Evolutionary conservation across 2,113 vertebrate genomes (phyloP).

Genomic region (Centropristis striata): DNA sequence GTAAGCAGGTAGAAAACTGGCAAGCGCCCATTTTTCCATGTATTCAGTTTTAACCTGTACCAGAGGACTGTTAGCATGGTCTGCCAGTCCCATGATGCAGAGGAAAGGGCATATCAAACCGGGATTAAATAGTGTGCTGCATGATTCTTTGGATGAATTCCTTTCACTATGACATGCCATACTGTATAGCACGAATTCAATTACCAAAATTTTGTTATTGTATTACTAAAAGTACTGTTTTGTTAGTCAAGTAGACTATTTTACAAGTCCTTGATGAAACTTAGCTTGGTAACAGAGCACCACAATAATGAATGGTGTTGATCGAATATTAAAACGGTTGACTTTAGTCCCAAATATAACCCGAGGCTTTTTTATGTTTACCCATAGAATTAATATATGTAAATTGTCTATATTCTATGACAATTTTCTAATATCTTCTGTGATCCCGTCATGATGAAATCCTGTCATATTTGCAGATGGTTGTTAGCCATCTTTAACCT

Average conservation of each 20-base stretch:
- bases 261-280: background rate
- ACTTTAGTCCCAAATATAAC: background rate
- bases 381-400: conserved; percentile 5
- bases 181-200: background rate
- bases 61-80: conserved; percentile 6
- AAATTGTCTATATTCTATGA: conserved; percentile 21
- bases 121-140: background rate
- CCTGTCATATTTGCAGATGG: conserved; percentile 51
- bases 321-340: background rate
- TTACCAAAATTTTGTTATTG: background rate
- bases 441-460: conserved; percentile 43
- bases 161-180: background rate
- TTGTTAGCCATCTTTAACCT: conserved; percentile 49
- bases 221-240: conserved; percentile 4
- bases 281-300: background rate
- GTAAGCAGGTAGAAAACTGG: conserved; percentile 47
- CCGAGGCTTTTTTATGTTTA: background rate
- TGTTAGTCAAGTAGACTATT: background rate
- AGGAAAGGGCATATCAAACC: conserved; percentile 18
- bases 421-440: conserved; percentile 13
- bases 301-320: background rate
- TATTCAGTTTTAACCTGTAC: conserved; percentile 55
- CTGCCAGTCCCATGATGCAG: conserved; percentile 11
- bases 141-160: background rate
- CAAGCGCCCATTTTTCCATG: conserved; percentile 35